Conservation (phyloP, 2,113 vertebrate species). For the Pardalotus punctatus region DNA sequence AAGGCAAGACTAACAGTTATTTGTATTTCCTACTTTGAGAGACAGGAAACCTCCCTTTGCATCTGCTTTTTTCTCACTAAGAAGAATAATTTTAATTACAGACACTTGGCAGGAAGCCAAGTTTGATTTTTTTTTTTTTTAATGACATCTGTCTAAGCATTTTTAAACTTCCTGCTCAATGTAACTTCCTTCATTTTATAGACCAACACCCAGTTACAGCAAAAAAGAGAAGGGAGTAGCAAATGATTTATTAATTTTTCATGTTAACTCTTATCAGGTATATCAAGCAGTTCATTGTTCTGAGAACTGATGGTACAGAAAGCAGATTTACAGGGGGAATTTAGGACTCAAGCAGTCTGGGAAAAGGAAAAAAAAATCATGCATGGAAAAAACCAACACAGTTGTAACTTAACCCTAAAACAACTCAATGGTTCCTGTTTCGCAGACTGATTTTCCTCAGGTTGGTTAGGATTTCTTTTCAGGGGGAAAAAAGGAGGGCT, state of each 20-base stretch:
- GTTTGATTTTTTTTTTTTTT: conserved; percentile 6
- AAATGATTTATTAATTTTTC: conserved; percentile 46
- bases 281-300: conserved; percentile 52
- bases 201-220: conserved; percentile 54
- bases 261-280: conserved; percentile 55
- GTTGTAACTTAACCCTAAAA: conserved; percentile 45
- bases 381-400: background rate
- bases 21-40: conserved; percentile 60
- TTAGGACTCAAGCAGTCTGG: conserved; percentile 33
- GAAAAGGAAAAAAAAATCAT: background rate
- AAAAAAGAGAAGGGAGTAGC: conserved; percentile 46
- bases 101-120: conserved; percentile 56
- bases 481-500: background rate
- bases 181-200: conserved; percentile 61
- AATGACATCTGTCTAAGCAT: conserved; percentile 66
- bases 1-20: conserved; percentile 45
- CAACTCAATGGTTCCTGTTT: background rate
- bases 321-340: conserved; percentile 40
- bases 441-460: background rate
- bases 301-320: conserved; percentile 37
- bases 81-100: conserved; percentile 70
- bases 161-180: conserved; percentile 65
- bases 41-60: conserved; percentile 63
- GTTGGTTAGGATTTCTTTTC: background rate
- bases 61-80: conserved; percentile 63